These are phyloP conservation scores for Phorcus lineatus DNA, from an alignment of 2,888 invertebrate species.

Conservation along the genomic window DNA sequence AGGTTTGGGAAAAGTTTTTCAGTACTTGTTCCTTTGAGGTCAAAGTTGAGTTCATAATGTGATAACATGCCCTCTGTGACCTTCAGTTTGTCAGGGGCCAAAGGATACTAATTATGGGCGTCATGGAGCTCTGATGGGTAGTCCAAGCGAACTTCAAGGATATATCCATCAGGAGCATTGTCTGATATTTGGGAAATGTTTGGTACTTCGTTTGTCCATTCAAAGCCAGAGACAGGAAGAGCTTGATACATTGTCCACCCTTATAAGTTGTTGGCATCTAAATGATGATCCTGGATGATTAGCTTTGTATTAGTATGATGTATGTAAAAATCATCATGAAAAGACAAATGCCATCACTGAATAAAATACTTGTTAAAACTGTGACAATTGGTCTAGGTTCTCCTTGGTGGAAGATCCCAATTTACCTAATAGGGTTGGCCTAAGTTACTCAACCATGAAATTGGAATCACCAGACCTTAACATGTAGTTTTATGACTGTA, in stretches of 20 bases:
- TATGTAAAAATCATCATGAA: too few species aligned
- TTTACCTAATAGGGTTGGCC: too few species aligned
- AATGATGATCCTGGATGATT: slow-evolving; percentile 17
- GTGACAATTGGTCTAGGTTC: too few species aligned
- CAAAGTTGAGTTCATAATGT: neutral
- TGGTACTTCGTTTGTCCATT: neutral
- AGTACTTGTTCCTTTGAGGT: neutral
- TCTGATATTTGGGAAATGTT: neutral
- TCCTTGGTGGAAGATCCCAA: too few species aligned
- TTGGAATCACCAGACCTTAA: too few species aligned
- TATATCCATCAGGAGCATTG: slow-evolving; percentile 50
- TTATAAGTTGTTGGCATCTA: slow-evolving; percentile 47
- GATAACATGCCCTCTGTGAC: slow-evolving; percentile 33
- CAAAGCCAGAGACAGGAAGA: neutral
- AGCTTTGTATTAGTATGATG: neutral
- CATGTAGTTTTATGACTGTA: too few species aligned
- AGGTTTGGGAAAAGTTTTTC: slow-evolving; percentile 40
- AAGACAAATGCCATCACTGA: too few species aligned
- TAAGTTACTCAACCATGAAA: too few species aligned
- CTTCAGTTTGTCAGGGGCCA: slow-evolving; percentile 50
- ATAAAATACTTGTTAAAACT: too few species aligned
- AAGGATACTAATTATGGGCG: slow-evolving; percentile 65
- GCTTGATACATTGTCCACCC: slow-evolving; percentile 55
- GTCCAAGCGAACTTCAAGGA: slow-evolving; percentile 75
- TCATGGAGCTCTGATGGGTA: slow-evolving; percentile 73